Evolutionary conservation across 2,113 vertebrate genomes (phyloP), one percentile per base, ranked within the genome.

Genomic region (Onychostoma macrolepis): DNA sequence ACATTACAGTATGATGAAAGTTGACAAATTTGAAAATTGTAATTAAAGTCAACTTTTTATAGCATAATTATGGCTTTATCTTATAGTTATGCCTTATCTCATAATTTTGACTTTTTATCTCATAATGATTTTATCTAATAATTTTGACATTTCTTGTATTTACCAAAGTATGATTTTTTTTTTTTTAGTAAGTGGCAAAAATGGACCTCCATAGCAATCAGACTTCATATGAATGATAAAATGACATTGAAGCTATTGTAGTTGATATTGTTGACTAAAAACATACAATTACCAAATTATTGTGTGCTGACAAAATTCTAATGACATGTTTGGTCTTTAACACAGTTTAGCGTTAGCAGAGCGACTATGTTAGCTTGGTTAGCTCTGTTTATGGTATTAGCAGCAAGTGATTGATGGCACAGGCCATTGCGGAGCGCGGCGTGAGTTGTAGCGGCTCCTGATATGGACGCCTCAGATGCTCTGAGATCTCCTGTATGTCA

Each of bases 401-500:
- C 67, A n/a, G 90, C 67, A 80, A 86, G 92, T 95, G 95, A 95
- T 94, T 94, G 94, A 95, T 95, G 86, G 93, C 90, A 89, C 89
- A 72, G 93, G 93, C 92, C 92, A 79, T 89, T 85, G 91, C 88
- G 88, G 92, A 85, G 83, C 85, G 88, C 91, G 88, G 92, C 78
- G 89, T 90, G 92, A 94, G 94, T 94, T 94, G 95, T 92, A 94
- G 93, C 92, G 94, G 91, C 92, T 92, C 91, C 94, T 93, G 95
- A 95, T 95, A 95, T 89, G 80, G 33, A 91, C 53, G 92, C 91
- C 92, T 92, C 86, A 94, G 94, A 95, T 95, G 94, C 94, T 95
- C 93, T 89, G 93, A 93, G 94, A 95, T 94, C 94, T 94, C 92
- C 92, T 92, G 91, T 83, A 91, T 95, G 94, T 94, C 95, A 95